Evolutionary conservation across 92 coral and sea anemone species (phyloP).

Genomic region (Galaxea fascicularis): DNA sequence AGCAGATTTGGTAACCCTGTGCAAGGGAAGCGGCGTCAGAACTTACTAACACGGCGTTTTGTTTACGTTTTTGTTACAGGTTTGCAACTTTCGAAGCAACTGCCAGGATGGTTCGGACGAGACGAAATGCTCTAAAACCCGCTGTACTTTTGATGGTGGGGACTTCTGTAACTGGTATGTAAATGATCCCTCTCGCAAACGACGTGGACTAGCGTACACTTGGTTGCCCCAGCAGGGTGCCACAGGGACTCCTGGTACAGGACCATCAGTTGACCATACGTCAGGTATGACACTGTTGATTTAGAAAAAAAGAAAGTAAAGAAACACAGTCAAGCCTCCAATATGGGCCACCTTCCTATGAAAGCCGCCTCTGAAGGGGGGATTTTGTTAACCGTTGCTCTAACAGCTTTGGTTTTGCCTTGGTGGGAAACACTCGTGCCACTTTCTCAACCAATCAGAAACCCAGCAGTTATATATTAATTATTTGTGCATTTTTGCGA

Average conservation of each 20-base stretch:
- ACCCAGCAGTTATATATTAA: no score
- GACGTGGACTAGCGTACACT: constrained; percentile 82
- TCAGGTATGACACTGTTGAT: constrained; percentile 61
- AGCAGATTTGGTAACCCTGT: no score
- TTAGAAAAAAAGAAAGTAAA: no score
- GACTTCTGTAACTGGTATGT: constrained; percentile 94
- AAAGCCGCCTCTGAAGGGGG: no score
- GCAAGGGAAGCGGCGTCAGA: no score
- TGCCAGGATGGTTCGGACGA: constrained; percentile 94
- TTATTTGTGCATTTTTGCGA: no score
- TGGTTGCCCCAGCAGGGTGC: constrained; percentile 90
- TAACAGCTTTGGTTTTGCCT: no score
- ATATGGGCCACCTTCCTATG: no score
- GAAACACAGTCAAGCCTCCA: no score
- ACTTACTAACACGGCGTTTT: not conserved
- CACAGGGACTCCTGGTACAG: constrained; percentile 81
- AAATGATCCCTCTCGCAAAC: constrained; percentile 73
- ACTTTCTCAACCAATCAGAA: no score
- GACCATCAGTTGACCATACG: constrained; percentile 91
- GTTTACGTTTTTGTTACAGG: constrained; percentile 35
- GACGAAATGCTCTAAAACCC: constrained; percentile 74
- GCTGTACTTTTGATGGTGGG: constrained; percentile 82
- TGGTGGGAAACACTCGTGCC: no score
- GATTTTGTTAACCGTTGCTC: no score
- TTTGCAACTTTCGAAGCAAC: constrained; percentile 84